Evolutionary conservation across 2,797 vertebrate species (phyloP), one percentile per base, ranked within the genome.

Genomic region (Ctenochaetus hawaiiensis): DNA sequence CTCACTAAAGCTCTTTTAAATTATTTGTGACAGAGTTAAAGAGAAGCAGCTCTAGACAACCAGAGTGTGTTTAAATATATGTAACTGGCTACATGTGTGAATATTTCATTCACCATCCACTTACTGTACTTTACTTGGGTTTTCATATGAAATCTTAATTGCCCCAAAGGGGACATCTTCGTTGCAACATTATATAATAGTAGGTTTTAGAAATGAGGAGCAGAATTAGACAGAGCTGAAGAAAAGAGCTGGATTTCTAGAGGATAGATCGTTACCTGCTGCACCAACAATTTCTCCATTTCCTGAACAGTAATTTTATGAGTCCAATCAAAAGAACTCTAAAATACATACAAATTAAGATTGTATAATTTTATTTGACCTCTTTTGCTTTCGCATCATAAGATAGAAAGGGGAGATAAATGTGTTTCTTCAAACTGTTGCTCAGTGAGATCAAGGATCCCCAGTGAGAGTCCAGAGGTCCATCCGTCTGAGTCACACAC

Each of bases 71-170:
- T 30, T 30, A 30, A 30, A 30, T 30, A 30, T 30, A 30, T 30
- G 3, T 37, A 20, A 64, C 18, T 20, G 12, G 44, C 23, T n/a
- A 8, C 44, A 0, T 20, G 14, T 43, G n/a, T 66, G 20, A 53
- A 63, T 39, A 39, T 57, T 63, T 62, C 17, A 75, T 20, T 20
- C 18, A 16, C n/a, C 49, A 30, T 26, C 17, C 17, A 37, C 53
- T 59, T 52, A n/a, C 60, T 39, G 37, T 51, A 39, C 18, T 18
- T 12, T 18, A 54, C 1, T 7, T 10, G 23, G 58, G 20, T 20
- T 60, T 65, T 56, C 49, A 75, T 41, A 70, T 60, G 20, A 70
- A 39, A 61, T 56, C 53, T 56, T 60, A 54, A 75, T 47, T 37
- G 8, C 17, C 20, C 41, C 49, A 13, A 18, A 23, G 23, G 43